Evolutionary conservation across 2,888 invertebrate species (phyloP).

Genomic region (Parnassius glacialis): DNA sequence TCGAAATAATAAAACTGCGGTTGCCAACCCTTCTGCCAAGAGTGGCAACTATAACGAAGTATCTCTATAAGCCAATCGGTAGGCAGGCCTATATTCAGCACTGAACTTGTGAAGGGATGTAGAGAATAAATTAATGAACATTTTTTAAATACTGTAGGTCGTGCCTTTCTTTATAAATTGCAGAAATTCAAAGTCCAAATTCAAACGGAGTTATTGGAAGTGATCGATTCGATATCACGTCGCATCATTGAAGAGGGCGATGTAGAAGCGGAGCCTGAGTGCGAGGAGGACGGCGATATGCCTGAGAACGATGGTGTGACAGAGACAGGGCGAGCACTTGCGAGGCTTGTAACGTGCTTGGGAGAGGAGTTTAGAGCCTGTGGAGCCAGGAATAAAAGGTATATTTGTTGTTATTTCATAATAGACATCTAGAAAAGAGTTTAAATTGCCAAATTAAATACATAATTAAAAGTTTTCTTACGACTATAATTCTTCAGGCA

Average conservation of each 20-base stretch:
- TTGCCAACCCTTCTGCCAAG: too few relatives aligned
- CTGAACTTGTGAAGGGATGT: too few relatives aligned
- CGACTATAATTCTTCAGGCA: too few relatives aligned
- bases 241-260: constrained; percentile 84
- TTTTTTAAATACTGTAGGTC: too few relatives aligned
- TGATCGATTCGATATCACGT: constrained; percentile 89
- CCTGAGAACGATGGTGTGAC: constrained; percentile 47
- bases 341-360: constrained; percentile 55
- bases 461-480: too few relatives aligned
- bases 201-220: constrained; percentile 89
- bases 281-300: constrained; percentile 41
- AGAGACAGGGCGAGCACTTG: constrained; percentile 63
- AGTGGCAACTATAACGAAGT: too few relatives aligned
- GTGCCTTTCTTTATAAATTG: constrained; percentile 27
- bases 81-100: too few relatives aligned
- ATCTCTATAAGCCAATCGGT: too few relatives aligned
- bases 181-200: constrained; percentile 91
- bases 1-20: too few relatives aligned
- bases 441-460: too few relatives aligned
- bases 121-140: too few relatives aligned
- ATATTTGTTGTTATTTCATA: not conserved
- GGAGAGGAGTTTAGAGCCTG: constrained; percentile 65
- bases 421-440: too few relatives aligned
- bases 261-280: constrained; percentile 53
- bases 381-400: constrained; percentile 67